Conservation (phyloP, 2,888 invertebrate genomes). For the Bellardia bayeri region DNA sequence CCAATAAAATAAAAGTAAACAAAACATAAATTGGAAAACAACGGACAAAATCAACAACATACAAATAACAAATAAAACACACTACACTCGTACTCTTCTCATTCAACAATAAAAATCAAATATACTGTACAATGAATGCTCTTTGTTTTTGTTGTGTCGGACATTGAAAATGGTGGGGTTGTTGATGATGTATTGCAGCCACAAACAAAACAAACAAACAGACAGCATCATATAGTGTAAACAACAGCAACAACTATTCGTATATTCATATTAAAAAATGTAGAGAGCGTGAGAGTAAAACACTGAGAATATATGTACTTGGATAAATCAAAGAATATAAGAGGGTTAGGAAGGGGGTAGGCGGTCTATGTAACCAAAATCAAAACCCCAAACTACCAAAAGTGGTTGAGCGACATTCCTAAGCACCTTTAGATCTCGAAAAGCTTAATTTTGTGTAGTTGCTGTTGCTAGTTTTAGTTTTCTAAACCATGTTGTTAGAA, state of each 20-base stretch:
- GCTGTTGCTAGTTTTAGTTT: not conserved
- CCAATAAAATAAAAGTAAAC: no score
- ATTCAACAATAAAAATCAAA: not conserved
- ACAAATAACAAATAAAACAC: not conserved
- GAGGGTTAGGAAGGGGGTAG: not conserved
- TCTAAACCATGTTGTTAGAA: conserved; percentile 47
- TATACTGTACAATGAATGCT: conserved; percentile 49
- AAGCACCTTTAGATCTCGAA: conserved; percentile 64
- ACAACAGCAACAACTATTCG: not conserved
- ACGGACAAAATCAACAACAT: conserved; percentile 12
- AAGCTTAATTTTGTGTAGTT: conserved; percentile 9
- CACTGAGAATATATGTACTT: not conserved
- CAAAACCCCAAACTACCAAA: conserved; percentile 51
- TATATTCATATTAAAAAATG: not conserved
- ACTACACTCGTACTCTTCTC: not conserved
- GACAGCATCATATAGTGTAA: conserved; percentile 19
- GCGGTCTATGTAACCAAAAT: not conserved
- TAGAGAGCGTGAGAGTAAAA: conserved; percentile 16
- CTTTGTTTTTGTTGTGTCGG: conserved; percentile 7
- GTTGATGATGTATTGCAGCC: conserved; percentile 13
- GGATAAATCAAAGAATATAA: not conserved
- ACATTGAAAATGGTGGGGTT: conserved; percentile 25
- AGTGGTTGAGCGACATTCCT: conserved; percentile 71
- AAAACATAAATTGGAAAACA: conserved; percentile 13
- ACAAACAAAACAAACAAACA: not conserved